These are phyloP conservation scores for Haemorhous mexicanus DNA, from an alignment of 2,113 vertebrate species.

Conservation along the genomic window DNA sequence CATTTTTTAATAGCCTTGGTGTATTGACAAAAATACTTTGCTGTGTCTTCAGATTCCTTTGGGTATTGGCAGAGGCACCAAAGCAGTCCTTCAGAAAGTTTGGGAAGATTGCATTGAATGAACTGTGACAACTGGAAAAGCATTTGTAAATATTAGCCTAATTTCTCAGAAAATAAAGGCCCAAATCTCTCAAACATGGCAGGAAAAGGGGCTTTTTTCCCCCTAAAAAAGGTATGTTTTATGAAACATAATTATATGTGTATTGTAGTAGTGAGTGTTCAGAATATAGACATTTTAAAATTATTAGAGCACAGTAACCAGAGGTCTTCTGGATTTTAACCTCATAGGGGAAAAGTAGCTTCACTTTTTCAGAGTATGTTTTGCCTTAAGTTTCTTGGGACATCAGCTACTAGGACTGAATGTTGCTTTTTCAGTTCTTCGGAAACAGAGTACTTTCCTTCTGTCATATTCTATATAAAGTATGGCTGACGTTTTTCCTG, in stretches of 20 bases:
- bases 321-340: not conserved
- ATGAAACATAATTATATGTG: not conserved
- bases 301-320: not conserved
- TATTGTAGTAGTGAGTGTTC: not conserved
- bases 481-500: not conserved
- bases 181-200: not conserved
- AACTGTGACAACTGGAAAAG: not conserved
- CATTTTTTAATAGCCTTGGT: not conserved
- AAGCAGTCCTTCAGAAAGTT: not conserved
- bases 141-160: not conserved
- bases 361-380: not conserved
- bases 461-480: not conserved
- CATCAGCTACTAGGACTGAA: not conserved
- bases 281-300: not conserved
- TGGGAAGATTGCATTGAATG: not conserved
- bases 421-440: not conserved
- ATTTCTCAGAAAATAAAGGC: not conserved
- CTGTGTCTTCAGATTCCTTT: not conserved
- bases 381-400: not conserved
- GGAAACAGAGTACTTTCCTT: not conserved
- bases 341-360: not conserved
- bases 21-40: not conserved
- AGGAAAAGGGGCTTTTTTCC: not conserved
- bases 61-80: not conserved
- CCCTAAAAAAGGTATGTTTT: not conserved